Base-by-base conservation (phyloP, 1,140 invertebrate species). In the Ganaspis sp. region DNA sequence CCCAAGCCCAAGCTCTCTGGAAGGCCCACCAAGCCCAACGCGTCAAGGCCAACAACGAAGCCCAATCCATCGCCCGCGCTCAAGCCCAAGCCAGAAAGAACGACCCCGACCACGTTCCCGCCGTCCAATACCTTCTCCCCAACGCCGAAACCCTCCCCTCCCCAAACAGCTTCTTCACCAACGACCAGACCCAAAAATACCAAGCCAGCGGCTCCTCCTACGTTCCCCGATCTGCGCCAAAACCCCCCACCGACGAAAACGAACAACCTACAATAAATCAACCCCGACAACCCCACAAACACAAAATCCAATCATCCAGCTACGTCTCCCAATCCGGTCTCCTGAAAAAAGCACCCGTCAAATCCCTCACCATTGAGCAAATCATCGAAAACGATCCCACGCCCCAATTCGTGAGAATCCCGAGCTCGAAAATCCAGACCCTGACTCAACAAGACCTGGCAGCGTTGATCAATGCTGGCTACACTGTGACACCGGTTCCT, bases 1-100 rank as follows among this genome's bases (percentile, higher is more conserved):
- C 90, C 1, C 90, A 91, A 74, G 90, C 90, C 0, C 79, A 87
- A 15, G 89, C 87, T 8, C 77, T 91, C 4, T 91, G 88, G 64
- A 90, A 90, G 26, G 78, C 81, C 26, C 88, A 89, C 70, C 86
- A 87, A 12, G 82, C 86, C 26, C 85, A 86, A 12, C 85, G 85
- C 0, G 86, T 84, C 12, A 89, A 91, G 29, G 88, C 89, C 9
- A 89, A 91, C 12, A 85, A 69, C 37, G 89, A 91, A 70, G 88
- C 87, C 37, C 76, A 85, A n/a, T 83, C 86, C 0, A 84, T 84
- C 0, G 88, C 89, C 0, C 85, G 84, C n/a, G 88, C 88, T 1
- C 89, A 91, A 53, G 81, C 81, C 0, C 80, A 88, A 42, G 86
- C 86, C 0, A 79, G 87, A 19, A 86, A 88, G 37, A 74, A 77